Conservation (phyloP, 2,113 vertebrate genomes). For the rat (Rattus norvegicus) region DNA sequence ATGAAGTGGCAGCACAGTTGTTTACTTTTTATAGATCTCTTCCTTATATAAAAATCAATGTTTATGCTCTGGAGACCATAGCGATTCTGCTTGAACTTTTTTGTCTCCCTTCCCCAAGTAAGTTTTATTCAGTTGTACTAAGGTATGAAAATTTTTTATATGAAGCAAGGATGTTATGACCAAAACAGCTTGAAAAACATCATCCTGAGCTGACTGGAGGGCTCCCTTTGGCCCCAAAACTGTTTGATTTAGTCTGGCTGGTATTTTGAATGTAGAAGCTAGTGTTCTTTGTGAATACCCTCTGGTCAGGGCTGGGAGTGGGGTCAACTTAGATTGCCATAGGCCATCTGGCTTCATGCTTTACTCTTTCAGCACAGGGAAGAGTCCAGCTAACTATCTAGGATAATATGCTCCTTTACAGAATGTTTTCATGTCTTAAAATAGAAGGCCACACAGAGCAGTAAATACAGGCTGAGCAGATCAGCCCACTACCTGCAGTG, state of each 20-base stretch:
- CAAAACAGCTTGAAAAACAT: neutral
- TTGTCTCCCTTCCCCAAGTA: neutral
- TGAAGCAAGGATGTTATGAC: neutral
- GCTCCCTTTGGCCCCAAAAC: neutral
- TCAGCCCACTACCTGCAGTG: neutral
- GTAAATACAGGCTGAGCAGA: neutral
- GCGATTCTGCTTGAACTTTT: neutral
- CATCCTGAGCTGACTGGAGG: neutral
- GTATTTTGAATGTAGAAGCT: conserved; percentile 23
- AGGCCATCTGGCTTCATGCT: neutral
- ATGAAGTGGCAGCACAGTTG: neutral
- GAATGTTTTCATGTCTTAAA: conserved; percentile 52
- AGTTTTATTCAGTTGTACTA: neutral
- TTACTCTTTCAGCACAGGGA: conserved; percentile 5
- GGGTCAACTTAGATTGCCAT: neutral
- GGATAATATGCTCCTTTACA: conserved; percentile 52
- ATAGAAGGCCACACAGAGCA: neutral
- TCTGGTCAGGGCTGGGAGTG: neutral
- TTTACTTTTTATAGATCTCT: neutral
- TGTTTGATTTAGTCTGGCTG: neutral
- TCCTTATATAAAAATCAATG: neutral
- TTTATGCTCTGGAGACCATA: neutral
- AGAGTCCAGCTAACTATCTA: conserved; percentile 55
- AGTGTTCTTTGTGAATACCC: neutral
- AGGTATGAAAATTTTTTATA: neutral